Percentiles rank a stretch among this genome's conserved stretches.
Conservation (phyloP, 2,113 vertebrate species). For the Prochilodus magdalenae region DNA sequence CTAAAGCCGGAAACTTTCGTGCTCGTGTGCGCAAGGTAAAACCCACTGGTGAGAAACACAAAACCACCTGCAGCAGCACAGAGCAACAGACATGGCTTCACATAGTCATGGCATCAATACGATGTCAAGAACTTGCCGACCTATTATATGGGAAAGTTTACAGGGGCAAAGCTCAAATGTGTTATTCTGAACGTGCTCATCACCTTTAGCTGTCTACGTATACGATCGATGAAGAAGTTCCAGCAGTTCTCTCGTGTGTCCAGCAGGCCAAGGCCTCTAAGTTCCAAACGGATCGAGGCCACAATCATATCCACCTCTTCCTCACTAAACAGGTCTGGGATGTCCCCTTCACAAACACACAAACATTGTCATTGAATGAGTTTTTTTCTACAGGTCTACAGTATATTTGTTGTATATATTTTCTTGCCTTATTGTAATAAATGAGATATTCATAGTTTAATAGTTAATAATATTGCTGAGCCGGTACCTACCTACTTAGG, state of each 20-base stretch:
- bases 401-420: too few species aligned
- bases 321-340: slow-evolving; percentile 77
- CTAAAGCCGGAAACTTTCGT: slow-evolving; percentile 74
- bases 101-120: neutral
- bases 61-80: slow-evolving; percentile 68
- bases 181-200: neutral
- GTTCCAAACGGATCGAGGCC: slow-evolving; percentile 76
- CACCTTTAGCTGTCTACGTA: slow-evolving; percentile 81
- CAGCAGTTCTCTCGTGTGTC: slow-evolving; percentile 79
- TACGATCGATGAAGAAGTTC: slow-evolving; percentile 82
- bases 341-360: slow-evolving; percentile 68
- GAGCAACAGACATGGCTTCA: neutral
- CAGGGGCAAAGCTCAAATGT: too few species aligned
- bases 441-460: too few species aligned
- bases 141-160: too few species aligned
- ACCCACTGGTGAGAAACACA: slow-evolving; percentile 79
- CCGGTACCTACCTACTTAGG: too few species aligned
- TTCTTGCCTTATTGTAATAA: too few species aligned
- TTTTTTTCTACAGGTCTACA: too few species aligned
- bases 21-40: slow-evolving; percentile 75
- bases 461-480: too few species aligned
- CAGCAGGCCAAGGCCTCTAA: slow-evolving; percentile 71
- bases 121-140: too few species aligned
- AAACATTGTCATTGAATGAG: too few species aligned
- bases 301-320: slow-evolving; percentile 76